Conservation (phyloP, 2,113 vertebrate species). For the Origma solitaria region DNA sequence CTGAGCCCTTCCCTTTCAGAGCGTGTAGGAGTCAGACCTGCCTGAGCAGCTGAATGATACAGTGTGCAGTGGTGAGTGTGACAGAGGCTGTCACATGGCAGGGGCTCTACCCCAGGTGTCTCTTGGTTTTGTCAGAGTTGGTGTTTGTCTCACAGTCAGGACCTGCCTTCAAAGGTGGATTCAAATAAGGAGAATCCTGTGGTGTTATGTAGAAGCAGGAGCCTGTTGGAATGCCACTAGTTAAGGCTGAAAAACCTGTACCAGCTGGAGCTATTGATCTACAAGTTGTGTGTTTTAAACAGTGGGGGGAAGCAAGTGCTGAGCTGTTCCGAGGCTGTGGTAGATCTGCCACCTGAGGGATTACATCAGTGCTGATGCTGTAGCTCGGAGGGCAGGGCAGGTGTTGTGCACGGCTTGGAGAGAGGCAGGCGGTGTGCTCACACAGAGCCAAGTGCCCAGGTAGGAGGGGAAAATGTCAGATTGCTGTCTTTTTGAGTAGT, state of each 20-base stretch:
- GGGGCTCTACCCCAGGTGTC: not conserved
- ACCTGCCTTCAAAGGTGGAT: not conserved
- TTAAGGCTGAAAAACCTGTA: not conserved
- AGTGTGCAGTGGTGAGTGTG: not conserved
- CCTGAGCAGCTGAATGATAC: not conserved
- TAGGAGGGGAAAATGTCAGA: not conserved
- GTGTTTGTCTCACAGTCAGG: not conserved
- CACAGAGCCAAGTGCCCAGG: not conserved
- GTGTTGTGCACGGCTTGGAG: not conserved
- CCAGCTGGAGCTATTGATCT: not conserved
- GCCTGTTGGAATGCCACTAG: not conserved
- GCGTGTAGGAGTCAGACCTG: rapidly evolving
- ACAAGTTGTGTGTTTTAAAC: not conserved
- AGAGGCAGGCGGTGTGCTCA: not conserved
- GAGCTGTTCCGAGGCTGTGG: not conserved
- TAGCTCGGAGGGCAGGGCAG: not conserved
- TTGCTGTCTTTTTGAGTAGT: not conserved
- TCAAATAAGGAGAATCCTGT: not conserved
- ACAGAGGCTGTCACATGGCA: not conserved
- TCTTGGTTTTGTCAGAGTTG: not conserved
- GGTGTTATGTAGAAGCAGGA: not conserved
- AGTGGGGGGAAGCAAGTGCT: not conserved
- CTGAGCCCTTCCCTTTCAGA: not conserved
- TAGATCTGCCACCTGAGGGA: not conserved
- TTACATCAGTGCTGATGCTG: not conserved